Evolutionary conservation across 2,888 invertebrate species (phyloP), one percentile per base, ranked within the genome.

Genomic region (Lochmaea capreae): DNA sequence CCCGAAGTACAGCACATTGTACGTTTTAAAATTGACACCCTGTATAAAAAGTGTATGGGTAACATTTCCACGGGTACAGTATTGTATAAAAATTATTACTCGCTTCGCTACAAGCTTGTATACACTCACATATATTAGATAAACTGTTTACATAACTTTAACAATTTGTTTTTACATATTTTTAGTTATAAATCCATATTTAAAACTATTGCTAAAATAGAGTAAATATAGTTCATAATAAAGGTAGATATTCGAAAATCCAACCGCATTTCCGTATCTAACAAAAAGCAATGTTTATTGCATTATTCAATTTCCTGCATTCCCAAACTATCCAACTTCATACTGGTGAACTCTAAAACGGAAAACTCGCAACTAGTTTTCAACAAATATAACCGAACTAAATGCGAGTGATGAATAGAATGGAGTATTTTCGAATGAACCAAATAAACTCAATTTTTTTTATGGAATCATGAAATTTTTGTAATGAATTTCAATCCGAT

Each of bases 361-460:
- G 67, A 67, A 67, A 67, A 67, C 61, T 61, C 67, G 46, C 49
- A 67, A 67, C 67, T 67, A 58, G 59, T 67, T 59, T 67, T 67
- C 67, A 59, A 33, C 67, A 33, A 46, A 67, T 33, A 46, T 26
- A 54, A 49, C 16, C 43, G 18, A 67, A 67, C 67, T 67, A 59
- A 67, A 67, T 59, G 16, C 26, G 10, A 42, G 22, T 65, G 26
- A 26, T 49, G n/a, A 22, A 65, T 26, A 42, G 12, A 46, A 67
- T 22, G 26, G 46, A 43, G 12, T 67, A 67, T 67, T 67, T 67
- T 61, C 46, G 26, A 67, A 67, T 67, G 67, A 67, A 67, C 67
- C 67, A 46, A 67, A 67, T 59, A 49, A 67, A 67, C n/a, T 61
- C 33, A 46, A 58, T 52, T n/a, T 52, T 42, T 16, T 52, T 14